Conservation (phyloP, 2,797 vertebrate species). For the Vipera latastei region DNA sequence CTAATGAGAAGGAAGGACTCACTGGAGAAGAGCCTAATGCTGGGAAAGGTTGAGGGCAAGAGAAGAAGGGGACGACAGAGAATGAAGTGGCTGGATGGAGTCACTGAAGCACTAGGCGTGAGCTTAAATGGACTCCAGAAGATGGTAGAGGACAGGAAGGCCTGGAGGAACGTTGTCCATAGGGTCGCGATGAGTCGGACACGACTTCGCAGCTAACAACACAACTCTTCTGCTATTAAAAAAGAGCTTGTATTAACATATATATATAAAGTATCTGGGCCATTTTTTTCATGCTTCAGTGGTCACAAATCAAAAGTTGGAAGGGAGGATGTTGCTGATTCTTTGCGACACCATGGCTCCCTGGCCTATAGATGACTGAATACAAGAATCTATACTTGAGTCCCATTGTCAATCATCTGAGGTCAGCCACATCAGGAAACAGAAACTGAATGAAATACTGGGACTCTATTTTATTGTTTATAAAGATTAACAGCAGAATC, state of each 20-base stretch:
- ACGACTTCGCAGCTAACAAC: no score
- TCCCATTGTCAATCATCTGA: not conserved
- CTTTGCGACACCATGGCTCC: not conserved
- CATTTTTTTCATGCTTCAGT: not conserved
- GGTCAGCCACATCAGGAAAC: not conserved
- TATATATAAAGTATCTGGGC: not conserved
- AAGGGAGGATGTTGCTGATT: not conserved
- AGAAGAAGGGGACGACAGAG: no score
- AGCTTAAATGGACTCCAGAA: no score
- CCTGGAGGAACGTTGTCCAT: no score
- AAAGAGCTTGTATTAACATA: not conserved
- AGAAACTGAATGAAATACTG: not conserved
- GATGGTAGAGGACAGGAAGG: no score
- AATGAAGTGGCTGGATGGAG: no score
- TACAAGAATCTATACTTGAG: not conserved
- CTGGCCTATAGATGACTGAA: not conserved
- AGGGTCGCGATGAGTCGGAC: no score
- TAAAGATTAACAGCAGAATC: not conserved
- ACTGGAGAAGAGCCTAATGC: no score
- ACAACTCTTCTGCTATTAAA: not conserved
- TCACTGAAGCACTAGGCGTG: no score
- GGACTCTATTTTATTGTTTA: not conserved
- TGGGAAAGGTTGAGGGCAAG: no score
- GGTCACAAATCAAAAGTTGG: not conserved
- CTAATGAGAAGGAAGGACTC: no score